Conservation (phyloP, 1,140 invertebrate species). For the Mesaphorura yosii region DNA sequence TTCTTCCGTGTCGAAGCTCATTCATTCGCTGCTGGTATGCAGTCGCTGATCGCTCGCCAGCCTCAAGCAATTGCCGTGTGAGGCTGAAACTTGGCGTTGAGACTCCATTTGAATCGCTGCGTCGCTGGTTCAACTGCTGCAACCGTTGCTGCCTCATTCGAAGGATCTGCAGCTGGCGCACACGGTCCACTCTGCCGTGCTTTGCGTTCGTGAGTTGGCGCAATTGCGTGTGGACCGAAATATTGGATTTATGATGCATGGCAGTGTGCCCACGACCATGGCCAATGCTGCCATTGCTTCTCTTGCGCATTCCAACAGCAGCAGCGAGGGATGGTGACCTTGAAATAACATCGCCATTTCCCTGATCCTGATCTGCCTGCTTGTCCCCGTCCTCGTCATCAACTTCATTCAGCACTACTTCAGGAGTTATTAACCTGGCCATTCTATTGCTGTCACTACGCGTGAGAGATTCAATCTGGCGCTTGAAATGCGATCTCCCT, state of each 20-base stretch:
- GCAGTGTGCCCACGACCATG: neutral
- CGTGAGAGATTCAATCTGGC: no score
- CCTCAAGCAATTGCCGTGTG: conserved; percentile 17
- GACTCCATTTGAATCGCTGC: neutral
- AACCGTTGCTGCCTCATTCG: no score
- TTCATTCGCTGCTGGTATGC: neutral
- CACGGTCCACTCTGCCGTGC: neutral
- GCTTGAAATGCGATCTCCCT: no score
- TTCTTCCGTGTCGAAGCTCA: neutral
- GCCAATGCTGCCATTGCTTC: neutral
- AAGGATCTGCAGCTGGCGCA: no score
- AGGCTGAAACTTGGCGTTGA: conserved; percentile 12
- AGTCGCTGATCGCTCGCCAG: neutral
- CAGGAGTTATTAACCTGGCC: no score
- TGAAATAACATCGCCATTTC: no score
- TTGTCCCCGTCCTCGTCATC: neutral
- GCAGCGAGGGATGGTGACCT: no score
- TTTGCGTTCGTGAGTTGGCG: neutral
- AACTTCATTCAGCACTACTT: no score
- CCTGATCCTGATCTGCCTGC: neutral
- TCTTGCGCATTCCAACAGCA: no score
- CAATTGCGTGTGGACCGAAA: neutral
- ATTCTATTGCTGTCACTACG: no score
- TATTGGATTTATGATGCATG: neutral
- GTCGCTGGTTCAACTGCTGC: neutral